Conservation (phyloP, 2,888 invertebrate species). For the Amblyjoppa fuscipennis region DNA sequence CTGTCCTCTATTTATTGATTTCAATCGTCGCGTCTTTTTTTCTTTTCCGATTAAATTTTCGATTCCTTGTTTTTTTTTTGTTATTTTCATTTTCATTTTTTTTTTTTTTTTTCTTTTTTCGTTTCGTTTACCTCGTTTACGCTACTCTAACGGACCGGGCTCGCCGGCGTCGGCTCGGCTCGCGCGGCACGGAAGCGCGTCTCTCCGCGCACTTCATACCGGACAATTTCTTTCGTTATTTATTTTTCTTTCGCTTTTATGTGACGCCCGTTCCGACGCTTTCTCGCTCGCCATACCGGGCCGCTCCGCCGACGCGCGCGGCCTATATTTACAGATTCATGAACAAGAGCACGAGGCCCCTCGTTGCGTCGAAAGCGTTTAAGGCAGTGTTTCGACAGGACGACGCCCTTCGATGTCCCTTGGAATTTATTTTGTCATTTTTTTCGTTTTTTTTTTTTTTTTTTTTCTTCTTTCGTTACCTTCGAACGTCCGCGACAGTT, state of each 20-base stretch:
- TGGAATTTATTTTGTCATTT: constrained; percentile 69
- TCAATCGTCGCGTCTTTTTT: constrained; percentile 59
- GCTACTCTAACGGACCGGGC: constrained; percentile 32
- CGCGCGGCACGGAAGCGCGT: constrained; percentile 27
- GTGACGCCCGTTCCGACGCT: constrained; percentile 44
- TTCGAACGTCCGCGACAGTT: constrained; percentile 48
- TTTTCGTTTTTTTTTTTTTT: constrained; percentile 52
- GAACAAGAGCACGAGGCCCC: constrained; percentile 44
- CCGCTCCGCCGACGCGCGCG: constrained; percentile 68
- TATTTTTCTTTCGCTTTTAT: constrained; percentile 38
- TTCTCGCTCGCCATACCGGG: constrained; percentile 6
- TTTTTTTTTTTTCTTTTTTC: not conserved
- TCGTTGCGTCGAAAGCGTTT: constrained; percentile 66
- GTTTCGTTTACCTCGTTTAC: constrained; percentile 49
- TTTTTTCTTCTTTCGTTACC: constrained; percentile 51
- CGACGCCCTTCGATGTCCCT: constrained; percentile 66
- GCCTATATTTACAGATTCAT: constrained; percentile 67
- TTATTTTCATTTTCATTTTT: too few species aligned
- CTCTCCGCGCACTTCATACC: constrained; percentile 1
- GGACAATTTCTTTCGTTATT: constrained; percentile 1
- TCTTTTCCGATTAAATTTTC: constrained; percentile 46
- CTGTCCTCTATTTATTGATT: constrained; percentile 62
- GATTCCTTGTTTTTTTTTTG: constrained; percentile 32
- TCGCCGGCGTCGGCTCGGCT: constrained; percentile 3
- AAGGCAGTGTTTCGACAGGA: constrained; percentile 77